Evolutionary conservation across 2,113 vertebrate genomes (phyloP).

Genomic region (Callipepla squamata): DNA sequence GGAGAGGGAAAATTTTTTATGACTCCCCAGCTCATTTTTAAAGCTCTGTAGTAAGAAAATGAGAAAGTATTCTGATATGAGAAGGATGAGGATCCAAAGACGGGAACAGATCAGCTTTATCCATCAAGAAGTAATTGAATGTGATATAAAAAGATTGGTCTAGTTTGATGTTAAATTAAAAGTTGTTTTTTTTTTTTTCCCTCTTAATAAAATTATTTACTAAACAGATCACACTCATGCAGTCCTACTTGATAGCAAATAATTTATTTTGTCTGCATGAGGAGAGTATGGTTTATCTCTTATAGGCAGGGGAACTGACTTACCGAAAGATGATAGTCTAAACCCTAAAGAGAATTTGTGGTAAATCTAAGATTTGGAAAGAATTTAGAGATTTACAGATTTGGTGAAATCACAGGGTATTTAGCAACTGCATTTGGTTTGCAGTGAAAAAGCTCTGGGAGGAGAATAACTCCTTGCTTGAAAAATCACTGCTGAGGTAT

Average conservation of each 20-base stretch:
- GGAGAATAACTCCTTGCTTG: neutral
- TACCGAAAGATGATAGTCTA: neutral
- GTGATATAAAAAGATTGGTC: slow-evolving; percentile 20
- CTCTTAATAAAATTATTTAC: slow-evolving; percentile 45
- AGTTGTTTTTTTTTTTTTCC: neutral
- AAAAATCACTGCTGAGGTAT: neutral
- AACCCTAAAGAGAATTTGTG: neutral
- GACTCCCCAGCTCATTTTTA: slow-evolving; percentile 73
- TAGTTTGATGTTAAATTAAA: slow-evolving; percentile 41
- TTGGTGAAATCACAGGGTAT: rapidly evolving
- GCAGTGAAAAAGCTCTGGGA: neutral
- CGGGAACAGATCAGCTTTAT: neutral
- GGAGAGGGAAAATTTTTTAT: slow-evolving; percentile 75
- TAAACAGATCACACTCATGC: neutral
- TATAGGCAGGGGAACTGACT: neutral
- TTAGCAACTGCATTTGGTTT: neutral
- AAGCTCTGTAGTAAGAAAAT: slow-evolving; percentile 58
- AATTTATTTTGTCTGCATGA: rapidly evolving
- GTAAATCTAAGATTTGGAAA: neutral
- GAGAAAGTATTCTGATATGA: slow-evolving; percentile 54
- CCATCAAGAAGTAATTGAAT: slow-evolving; percentile 38
- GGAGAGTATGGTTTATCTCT: neutral
- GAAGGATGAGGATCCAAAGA: slow-evolving; percentile 8
- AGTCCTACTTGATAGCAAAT: neutral
- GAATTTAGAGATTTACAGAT: neutral